phyloP scores from a whole-genome alignment of 2,113 vertebrate species.

The Scopus umbretta region DNA sequence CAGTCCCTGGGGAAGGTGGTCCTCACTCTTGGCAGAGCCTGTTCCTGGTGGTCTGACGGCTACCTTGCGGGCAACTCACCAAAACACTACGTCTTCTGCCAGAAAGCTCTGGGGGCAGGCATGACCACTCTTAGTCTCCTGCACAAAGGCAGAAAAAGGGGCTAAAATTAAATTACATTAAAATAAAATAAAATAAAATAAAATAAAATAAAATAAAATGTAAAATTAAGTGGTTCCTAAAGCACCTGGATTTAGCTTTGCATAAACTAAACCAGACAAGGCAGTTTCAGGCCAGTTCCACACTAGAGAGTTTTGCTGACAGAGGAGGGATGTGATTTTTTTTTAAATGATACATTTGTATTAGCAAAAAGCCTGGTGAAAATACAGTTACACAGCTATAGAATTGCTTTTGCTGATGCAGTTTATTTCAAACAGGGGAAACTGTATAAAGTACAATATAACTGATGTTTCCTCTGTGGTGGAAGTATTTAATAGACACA shows the following conservation, averaged over 20 bases:
- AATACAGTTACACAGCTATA: not conserved
- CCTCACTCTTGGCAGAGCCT: not conserved
- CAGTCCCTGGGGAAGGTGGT: not conserved
- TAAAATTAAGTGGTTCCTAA: not conserved
- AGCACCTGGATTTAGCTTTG: not conserved
- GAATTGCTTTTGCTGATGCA: constrained; percentile 26
- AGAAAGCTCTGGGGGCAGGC: not conserved
- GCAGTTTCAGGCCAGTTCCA: constrained; percentile 27
- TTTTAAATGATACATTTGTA: constrained; percentile 31
- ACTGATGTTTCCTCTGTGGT: not conserved
- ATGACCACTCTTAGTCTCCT: not conserved
- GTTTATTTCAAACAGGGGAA: constrained; percentile 2
- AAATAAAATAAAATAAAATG: not conserved
- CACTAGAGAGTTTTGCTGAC: constrained; percentile 31
- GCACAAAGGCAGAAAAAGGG: not conserved
- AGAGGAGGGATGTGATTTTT: constrained; percentile 14
- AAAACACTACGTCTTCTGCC: not conserved
- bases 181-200: not conserved
- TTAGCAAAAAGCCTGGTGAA: constrained; percentile 14
- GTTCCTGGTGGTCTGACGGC: not conserved
- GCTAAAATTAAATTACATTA: not conserved
- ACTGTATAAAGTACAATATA: not conserved
- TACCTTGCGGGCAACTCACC: not conserved
- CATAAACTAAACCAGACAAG: not conserved
- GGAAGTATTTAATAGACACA: not conserved